Evolutionary conservation across 2,888 invertebrate genomes (phyloP).

Genomic region (Carabus problematicus): DNA sequence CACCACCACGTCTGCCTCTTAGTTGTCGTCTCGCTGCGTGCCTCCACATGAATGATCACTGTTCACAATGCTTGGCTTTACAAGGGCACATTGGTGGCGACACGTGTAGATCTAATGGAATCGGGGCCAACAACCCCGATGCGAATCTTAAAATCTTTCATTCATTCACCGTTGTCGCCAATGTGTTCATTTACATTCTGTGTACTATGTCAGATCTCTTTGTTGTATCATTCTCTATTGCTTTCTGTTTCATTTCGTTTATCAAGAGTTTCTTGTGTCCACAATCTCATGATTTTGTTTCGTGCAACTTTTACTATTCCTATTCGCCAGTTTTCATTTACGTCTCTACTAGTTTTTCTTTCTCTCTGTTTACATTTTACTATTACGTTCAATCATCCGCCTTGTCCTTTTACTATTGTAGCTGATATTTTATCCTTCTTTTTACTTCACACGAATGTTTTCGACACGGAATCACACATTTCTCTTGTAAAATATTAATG

Average conservation of each 20-base stretch:
- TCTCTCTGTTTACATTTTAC: not conserved
- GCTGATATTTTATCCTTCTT: not conserved
- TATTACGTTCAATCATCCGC: not conserved
- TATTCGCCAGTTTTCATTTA: not conserved
- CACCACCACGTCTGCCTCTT: too few relatives aligned
- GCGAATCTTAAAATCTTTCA: not conserved
- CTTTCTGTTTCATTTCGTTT: not conserved
- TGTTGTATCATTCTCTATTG: slow-evolving; percentile 3
- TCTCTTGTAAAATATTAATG: not conserved
- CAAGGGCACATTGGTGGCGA: not conserved
- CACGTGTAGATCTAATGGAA: not conserved
- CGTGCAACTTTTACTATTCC: not conserved
- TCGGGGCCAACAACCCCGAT: not conserved
- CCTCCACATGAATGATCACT: slow-evolving; percentile 11
- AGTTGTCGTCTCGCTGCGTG: not conserved
- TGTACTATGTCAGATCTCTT: not conserved
- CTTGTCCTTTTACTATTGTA: not conserved
- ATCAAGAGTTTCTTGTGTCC: too few relatives aligned
- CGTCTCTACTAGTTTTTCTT: not conserved
- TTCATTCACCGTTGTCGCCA: not conserved
- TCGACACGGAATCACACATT: slow-evolving; percentile 1
- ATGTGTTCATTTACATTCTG: too few relatives aligned
- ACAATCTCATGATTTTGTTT: too few relatives aligned
- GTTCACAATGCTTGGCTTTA: slow-evolving; percentile 20
- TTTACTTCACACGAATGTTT: not conserved